Evolutionary conservation across 2,888 invertebrate species (phyloP).

Genomic region (Sepiola atlantica): DNA sequence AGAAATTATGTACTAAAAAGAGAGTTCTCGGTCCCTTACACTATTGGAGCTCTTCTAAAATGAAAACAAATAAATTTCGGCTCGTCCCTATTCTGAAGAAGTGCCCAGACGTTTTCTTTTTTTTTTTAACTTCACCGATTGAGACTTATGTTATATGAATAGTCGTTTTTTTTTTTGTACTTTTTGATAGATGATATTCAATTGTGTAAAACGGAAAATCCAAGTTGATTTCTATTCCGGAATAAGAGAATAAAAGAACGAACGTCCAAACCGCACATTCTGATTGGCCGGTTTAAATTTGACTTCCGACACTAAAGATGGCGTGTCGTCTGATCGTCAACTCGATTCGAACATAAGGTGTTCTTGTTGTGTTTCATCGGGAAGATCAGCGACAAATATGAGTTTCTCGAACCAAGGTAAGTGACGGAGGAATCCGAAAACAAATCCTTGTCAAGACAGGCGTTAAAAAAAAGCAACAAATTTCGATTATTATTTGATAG

Average conservation of each 20-base stretch:
- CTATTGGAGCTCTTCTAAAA: no score
- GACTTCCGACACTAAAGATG: neutral
- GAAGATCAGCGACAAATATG: neutral
- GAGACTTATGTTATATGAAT: no score
- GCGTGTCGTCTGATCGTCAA: neutral
- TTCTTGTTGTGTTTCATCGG: neutral
- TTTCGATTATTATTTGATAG: neutral
- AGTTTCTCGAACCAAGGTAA: conserved; percentile 8
- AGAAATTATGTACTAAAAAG: no score
- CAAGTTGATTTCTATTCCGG: neutral
- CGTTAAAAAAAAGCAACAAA: neutral
- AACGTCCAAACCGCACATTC: neutral
- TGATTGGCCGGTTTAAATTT: neutral
- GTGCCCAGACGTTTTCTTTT: no score
- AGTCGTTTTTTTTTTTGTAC: no score
- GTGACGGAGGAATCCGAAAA: neutral
- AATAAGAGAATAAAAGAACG: neutral
- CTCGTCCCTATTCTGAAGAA: no score
- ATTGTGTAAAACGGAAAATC: no score
- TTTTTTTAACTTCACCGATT: no score
- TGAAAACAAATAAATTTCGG: no score
- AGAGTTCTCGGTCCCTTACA: no score
- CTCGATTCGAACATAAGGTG: neutral
- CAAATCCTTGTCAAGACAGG: neutral
- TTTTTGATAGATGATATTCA: no score